Base-by-base conservation (phyloP, 2,113 vertebrate genomes). In the Tragelaphus scriptus region DNA sequence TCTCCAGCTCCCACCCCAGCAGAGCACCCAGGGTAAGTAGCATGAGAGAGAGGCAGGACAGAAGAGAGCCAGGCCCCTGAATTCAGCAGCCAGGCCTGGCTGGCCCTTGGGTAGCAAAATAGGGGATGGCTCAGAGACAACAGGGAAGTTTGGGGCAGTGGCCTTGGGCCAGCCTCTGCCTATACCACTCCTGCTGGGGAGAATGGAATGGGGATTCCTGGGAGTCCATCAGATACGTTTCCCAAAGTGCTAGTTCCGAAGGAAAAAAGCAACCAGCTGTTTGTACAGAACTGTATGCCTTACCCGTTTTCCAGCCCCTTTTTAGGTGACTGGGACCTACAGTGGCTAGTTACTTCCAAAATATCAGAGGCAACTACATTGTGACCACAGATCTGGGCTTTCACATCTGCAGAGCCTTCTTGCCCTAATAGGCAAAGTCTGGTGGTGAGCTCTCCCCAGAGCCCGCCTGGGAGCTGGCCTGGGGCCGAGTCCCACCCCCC, bases 351-450 rank as follows among this genome's bases (percentile, higher is more conserved):
- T 82, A 68, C 94, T 88, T 55, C 49, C 85, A 81, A 68, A 96
- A 92, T 77, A 84, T 68, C 61, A 36, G 0, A 0, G 85, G 17
- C 28, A 58, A 49, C 36, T 30, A 3, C 6, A 8, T 59, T 85
- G 44, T 56, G 63, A 36, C 26, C 40, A 3, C 89, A 93, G 0
- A 58, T 5, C 7, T 7, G 40, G 15, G 47, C 77, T 95, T 58
- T n/a, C 44, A 10, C n/a, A 23, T 63, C 6, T 40, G 4, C 85
- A 32, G 47, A 65, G n/a, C 12, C 96, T 97, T 97, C 96, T 97
- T 89, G 93, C 59, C 85, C 89, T 97, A 91, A 88, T 97, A 97
- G 96, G 97, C 92, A 98, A 90, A 86, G 21, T 96, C 96, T 94
- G 58, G 77, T 58, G 95, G 49, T 49, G 61, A 58, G 87, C 88